Evolutionary conservation across 2,113 vertebrate genomes (phyloP).

Genomic region (Rhynchomys soricoides): DNA sequence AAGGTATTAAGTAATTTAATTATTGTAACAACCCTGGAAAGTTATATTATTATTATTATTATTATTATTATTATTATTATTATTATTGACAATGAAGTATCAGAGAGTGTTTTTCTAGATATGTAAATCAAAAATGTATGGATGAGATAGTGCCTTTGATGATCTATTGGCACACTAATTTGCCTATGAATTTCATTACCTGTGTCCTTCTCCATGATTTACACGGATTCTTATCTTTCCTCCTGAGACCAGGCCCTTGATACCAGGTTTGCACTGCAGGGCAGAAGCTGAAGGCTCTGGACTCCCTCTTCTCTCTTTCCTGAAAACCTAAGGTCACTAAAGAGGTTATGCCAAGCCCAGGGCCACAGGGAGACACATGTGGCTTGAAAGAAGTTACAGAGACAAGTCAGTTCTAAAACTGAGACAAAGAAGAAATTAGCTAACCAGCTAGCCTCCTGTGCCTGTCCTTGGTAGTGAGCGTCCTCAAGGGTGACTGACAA

Average conservation of each 20-base stretch:
- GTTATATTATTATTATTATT: slow-evolving; percentile 30
- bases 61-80: slow-evolving; percentile 1
- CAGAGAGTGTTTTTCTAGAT: slow-evolving; percentile 36
- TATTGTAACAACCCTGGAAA: slow-evolving; percentile 56
- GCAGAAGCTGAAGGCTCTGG: not conserved
- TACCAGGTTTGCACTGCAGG: not conserved
- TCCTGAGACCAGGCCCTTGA: not conserved
- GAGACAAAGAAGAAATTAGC: not conserved
- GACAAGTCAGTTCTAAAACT: not conserved
- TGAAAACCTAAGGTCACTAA: not conserved
- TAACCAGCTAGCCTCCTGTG: not conserved
- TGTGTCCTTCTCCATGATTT: not conserved
- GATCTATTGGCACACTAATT: not conserved
- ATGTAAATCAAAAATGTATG: not conserved
- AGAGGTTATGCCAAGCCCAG: not conserved
- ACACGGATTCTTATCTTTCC: not conserved
- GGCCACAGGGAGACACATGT: not conserved
- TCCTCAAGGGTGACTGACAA: not conserved
- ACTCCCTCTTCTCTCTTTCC: not conserved
- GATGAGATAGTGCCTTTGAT: not conserved
- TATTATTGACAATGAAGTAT: slow-evolving; percentile 54
- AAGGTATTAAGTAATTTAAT: slow-evolving; percentile 63
- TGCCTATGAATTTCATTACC: not conserved
- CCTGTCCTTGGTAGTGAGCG: rapidly evolving
- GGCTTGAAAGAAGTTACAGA: not conserved